Conservation (phyloP, 2,888 invertebrate species). For the Reticulitermes lucifugus region DNA sequence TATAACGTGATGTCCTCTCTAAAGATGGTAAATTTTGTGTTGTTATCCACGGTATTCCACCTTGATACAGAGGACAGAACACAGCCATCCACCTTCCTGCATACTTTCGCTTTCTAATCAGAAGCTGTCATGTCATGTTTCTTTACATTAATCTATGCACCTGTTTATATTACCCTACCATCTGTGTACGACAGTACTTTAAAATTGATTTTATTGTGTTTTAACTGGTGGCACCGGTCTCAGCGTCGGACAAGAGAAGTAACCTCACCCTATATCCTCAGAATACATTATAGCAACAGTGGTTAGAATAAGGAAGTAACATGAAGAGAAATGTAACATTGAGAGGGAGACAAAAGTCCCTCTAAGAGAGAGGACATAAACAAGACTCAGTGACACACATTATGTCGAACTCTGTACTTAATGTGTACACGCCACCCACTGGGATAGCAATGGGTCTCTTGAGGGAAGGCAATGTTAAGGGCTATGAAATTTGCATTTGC, state of each 20-base stretch:
- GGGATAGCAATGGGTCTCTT: no score
- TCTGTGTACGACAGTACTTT: not conserved
- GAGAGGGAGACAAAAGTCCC: not conserved
- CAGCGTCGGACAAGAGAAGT: not conserved
- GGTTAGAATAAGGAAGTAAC: not conserved
- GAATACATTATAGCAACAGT: not conserved
- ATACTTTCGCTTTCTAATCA: no score
- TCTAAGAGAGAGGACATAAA: not conserved
- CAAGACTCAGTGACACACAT: not conserved
- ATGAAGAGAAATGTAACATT: not conserved
- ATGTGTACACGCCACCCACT: not conserved
- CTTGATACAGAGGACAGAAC: no score
- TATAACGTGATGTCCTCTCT: no score
- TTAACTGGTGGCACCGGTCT: not conserved
- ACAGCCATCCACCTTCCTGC: no score
- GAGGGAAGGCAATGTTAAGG: no score
- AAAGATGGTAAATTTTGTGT: no score
- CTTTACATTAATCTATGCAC: no score
- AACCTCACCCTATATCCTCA: not conserved
- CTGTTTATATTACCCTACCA: no score
- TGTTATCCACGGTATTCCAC: no score
- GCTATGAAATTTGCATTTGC: no score
- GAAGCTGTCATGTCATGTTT: no score
- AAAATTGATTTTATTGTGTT: not conserved
- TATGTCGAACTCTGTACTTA: not conserved